These are phyloP conservation scores for Pristionchus arcanus DNA, from an alignment of 2,888 invertebrate genomes.

Conservation along the genomic window DNA sequence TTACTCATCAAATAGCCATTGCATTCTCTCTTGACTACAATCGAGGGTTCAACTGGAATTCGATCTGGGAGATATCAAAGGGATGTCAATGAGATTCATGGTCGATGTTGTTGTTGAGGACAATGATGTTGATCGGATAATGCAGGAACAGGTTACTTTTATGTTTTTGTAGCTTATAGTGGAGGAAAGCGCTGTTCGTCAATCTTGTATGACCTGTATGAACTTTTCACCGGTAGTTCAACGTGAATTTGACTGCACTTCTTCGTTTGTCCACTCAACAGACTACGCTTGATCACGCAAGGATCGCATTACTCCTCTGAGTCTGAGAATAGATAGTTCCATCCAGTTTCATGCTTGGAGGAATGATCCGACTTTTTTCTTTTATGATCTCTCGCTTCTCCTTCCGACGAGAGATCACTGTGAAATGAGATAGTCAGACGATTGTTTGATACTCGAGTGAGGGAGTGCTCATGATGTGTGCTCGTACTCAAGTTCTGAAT, in stretches of 20 bases:
- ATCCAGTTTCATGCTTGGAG: not conserved
- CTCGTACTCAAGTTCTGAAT: not conserved
- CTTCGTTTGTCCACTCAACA: slow-evolving; percentile 10
- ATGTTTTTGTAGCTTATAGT: too few relatives aligned
- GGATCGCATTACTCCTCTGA: not conserved
- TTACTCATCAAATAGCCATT: slow-evolving; percentile 48
- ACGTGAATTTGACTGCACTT: not conserved
- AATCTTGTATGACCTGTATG: too few relatives aligned
- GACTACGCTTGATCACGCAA: not conserved
- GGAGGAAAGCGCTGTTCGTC: too few relatives aligned
- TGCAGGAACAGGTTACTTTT: too few relatives aligned
- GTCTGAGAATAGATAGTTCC: slow-evolving; percentile 4
- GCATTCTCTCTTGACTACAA: not conserved
- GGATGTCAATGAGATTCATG: not conserved
- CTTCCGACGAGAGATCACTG: not conserved
- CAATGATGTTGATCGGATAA: too few relatives aligned
- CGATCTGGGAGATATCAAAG: not conserved
- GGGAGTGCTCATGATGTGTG: slow-evolving; percentile 16
- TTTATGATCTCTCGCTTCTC: not conserved
- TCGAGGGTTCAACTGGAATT: slow-evolving; percentile 23
- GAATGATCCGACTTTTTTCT: not conserved
- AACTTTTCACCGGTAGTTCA: not conserved
- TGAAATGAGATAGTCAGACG: not conserved
- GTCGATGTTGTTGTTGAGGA: not conserved
- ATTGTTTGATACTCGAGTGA: not conserved